A percentile compares a stretch with the other conserved stretches of the same genome.
Evolutionary conservation across 2,888 invertebrate species (phyloP).

Genomic region (Catocala fraxini): DNA sequence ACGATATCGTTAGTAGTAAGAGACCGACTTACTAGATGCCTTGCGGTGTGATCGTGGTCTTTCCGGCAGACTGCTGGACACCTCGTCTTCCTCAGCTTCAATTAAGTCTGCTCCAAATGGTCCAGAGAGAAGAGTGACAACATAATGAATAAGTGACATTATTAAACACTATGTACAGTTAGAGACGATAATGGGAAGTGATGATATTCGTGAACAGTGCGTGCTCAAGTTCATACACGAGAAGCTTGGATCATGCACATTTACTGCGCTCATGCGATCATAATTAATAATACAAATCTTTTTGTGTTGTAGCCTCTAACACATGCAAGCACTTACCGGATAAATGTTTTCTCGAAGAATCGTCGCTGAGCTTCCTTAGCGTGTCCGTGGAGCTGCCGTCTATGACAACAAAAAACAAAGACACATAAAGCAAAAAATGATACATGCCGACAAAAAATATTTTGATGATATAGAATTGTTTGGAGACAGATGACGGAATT

Average conservation of each 20-base stretch:
- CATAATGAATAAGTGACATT: constrained; percentile 59
- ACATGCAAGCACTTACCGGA: constrained; percentile 76
- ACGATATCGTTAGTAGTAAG: constrained; percentile 42
- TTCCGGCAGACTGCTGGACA: constrained; percentile 80
- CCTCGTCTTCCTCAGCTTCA: constrained; percentile 88
- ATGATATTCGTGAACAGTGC: constrained; percentile 56
- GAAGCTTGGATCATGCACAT: constrained; percentile 74
- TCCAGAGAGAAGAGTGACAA: constrained; percentile 51
- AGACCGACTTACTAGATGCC: constrained; percentile 86
- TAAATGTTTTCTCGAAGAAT: constrained; percentile 85
- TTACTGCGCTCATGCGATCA: constrained; percentile 65
- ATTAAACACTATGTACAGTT: constrained; percentile 57
- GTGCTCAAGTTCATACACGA: constrained; percentile 57
- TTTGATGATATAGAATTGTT: constrained; percentile 51
- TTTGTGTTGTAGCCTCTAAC: constrained; percentile 34
- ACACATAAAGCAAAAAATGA: constrained; percentile 83
- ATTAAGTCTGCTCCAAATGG: constrained; percentile 83
- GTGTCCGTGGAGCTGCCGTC: constrained; percentile 85
- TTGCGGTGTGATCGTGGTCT: constrained; percentile 82
- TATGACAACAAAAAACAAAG: constrained; percentile 83
- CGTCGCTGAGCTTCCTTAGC: constrained; percentile 84
- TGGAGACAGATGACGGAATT: constrained; percentile 54
- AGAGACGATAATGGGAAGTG: constrained; percentile 49
- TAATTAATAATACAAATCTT: constrained; percentile 35
- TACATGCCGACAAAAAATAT: constrained; percentile 74